A percentile compares a stretch with the other conserved stretches of the same genome.
Conservation (phyloP, 2,113 vertebrate species). For the Dipodomys merriami region DNA sequence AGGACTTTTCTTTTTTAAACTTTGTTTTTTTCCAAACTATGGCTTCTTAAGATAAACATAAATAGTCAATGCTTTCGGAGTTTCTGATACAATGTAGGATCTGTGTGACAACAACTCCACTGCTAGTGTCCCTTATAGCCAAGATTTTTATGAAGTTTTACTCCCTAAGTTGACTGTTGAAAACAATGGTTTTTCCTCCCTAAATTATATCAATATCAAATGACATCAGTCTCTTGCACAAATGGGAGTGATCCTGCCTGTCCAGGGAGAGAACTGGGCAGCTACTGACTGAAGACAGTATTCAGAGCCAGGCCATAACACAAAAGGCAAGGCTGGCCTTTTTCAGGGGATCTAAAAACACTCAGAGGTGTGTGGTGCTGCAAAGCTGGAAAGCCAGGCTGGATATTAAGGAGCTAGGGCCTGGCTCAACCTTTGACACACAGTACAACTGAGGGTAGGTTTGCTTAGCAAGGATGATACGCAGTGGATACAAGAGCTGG, state of each 20-base stretch:
- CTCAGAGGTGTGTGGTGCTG: background rate
- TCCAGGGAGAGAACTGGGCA: background rate
- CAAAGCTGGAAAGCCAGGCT: background rate
- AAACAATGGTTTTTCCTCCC: background rate
- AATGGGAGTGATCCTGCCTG: background rate
- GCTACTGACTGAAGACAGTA: background rate
- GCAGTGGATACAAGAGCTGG: background rate
- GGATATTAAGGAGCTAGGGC: background rate
- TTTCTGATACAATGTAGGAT: background rate
- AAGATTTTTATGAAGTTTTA: constrained; percentile 5
- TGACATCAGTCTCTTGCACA: background rate
- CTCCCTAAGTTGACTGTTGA: background rate
- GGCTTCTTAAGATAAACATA: background rate
- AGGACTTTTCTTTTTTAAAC: too few species aligned
- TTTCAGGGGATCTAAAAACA: background rate
- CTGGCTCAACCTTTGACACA: background rate
- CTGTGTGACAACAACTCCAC: background rate
- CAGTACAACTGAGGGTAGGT: background rate
- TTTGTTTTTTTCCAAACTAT: background rate
- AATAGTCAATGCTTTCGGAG: background rate
- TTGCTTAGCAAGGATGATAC: background rate
- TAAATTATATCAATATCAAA: background rate
- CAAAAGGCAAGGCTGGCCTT: background rate
- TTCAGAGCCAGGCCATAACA: background rate
- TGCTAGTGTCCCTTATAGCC: background rate